Evolutionary conservation across 1,140 invertebrate genomes (phyloP), one percentile per base, ranked within the genome.

Genomic region (Andrena cerasifolii): DNA sequence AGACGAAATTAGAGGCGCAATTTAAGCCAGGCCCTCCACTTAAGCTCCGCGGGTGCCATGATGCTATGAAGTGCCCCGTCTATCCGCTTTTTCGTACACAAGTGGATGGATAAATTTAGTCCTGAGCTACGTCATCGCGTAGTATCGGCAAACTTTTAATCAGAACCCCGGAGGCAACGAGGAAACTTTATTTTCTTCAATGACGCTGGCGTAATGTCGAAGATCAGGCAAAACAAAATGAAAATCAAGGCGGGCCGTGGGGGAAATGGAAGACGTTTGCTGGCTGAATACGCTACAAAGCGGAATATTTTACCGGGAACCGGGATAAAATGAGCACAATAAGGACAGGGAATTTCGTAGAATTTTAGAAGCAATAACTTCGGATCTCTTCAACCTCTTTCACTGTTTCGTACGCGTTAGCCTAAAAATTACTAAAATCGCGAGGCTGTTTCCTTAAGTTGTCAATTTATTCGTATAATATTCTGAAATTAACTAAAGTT

Each of bases 61-160:
- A 33, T n/a, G 49, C 58, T 65, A 63, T 51, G 65, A 83, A 80
- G 43, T 59, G 40, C 47, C 14, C 28, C 54, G 68, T 80, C 54
- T 66, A 72, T 70, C 53, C 78, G 33, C 24, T 51, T 78, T 77
- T 66, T 81, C 66, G 36, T 79, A 75, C 58, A 47, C 67, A 51
- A 72, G 62, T 47, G 68, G 53, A 58, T 45, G 65, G 36, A 49
- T 79, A 76, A 85, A 85, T 79, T 79, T 82, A 81, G 74, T 65
- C 78, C 67, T 18, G 47, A 24, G 56, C 75, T 54, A 78, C 84
- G 61, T 86, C 85, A 86, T 73, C 74, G 58, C 65, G 45, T 81
- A 86, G 86, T 86, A 86, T 83, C 61, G 84, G 78, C 67, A 80
- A 86, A 86, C 84, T 86, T 86, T 86, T 86, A 86, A 86, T 86